Percentiles rank a stretch among this genome's conserved stretches.
These are phyloP conservation scores for Narcine bancroftii DNA, from an alignment of 2,113 vertebrate genomes.

Conservation along the genomic window DNA sequence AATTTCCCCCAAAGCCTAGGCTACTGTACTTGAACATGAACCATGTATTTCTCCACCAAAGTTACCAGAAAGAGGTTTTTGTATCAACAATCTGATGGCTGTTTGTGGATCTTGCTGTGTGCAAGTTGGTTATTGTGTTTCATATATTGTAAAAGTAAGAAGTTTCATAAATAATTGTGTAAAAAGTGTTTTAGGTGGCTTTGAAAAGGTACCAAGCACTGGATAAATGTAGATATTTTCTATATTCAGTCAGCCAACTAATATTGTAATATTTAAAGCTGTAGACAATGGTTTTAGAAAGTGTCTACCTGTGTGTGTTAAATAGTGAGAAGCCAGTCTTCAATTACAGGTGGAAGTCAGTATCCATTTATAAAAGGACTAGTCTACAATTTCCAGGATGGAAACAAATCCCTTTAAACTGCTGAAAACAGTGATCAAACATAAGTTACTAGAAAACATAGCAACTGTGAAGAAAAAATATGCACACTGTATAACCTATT, in stretches of 20 bases:
- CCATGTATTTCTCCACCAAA: neutral
- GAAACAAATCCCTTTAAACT: conserved; percentile 7
- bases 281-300: neutral
- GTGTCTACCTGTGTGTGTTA: neutral
- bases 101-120: neutral
- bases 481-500: neutral
- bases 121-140: neutral
- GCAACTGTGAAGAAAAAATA: neutral
- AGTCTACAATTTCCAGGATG: neutral
- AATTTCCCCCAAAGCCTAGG: neutral
- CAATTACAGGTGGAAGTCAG: too few relatives aligned
- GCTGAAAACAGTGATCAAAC: neutral
- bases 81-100: neutral
- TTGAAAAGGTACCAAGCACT: neutral
- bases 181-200: neutral
- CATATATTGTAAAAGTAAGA: neutral
- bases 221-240: neutral
- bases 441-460: neutral
- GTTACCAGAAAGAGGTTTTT: neutral
- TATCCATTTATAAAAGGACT: neutral
- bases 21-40: too few relatives aligned
- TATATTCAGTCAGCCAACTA: neutral
- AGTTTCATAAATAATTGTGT: neutral
- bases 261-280: neutral
- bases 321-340: neutral